A percentile compares a stretch with the other conserved stretches of the same genome.
phyloP scores from a whole-genome alignment of 2,797 vertebrate genomes.

The Sternarchorhynchus goeldii region DNA sequence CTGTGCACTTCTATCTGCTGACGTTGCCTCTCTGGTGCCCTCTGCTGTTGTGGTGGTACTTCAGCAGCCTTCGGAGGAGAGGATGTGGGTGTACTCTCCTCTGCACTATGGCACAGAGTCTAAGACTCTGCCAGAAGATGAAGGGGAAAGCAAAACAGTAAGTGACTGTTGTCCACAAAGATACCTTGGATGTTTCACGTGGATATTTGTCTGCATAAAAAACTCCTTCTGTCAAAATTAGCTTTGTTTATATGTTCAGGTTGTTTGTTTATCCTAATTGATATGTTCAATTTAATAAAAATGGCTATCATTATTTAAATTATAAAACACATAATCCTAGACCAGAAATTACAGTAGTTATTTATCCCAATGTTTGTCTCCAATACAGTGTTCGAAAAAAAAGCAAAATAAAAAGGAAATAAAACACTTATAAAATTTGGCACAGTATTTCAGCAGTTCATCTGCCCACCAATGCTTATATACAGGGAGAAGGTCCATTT shows the following conservation, averaged over 20 bases:
- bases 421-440: too few relatives aligned
- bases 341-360: too few relatives aligned
- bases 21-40: constrained; percentile 76
- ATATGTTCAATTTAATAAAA: too few relatives aligned
- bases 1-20: constrained; percentile 67
- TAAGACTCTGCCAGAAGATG: constrained; percentile 88
- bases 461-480: not conserved
- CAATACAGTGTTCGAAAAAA: too few relatives aligned
- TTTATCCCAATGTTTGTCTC: too few relatives aligned
- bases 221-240: not conserved
- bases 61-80: constrained; percentile 93
- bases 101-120: constrained; percentile 95
- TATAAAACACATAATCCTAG: too few relatives aligned
- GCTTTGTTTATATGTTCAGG: not conserved
- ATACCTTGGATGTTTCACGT: not conserved
- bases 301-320: too few relatives aligned
- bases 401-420: too few relatives aligned
- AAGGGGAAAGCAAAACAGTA: constrained; percentile 95
- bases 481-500: constrained; percentile 3
- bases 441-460: too few relatives aligned
- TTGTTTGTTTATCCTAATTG: not conserved
- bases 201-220: not conserved
- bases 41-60: constrained; percentile 78
- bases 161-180: constrained; percentile 72
- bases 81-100: constrained; percentile 99